phyloP scores from a whole-genome alignment of 1,140 invertebrate genomes.

The Drosophila novamexicana region DNA sequence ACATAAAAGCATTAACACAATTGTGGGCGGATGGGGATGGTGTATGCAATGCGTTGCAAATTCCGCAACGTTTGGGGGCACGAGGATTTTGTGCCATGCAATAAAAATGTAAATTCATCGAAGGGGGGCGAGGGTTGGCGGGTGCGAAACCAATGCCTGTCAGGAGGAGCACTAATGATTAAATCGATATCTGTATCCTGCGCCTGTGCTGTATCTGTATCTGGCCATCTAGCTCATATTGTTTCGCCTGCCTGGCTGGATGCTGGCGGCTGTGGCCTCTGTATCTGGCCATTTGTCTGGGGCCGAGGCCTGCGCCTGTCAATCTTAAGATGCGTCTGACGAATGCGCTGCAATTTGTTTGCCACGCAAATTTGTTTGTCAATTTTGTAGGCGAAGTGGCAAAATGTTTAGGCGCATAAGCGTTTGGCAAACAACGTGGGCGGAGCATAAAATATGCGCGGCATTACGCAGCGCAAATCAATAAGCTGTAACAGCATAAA shows the following conservation, averaged over 20 bases:
- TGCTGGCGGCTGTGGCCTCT: slow-evolving; percentile 19
- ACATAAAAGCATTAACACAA: slow-evolving; percentile 46
- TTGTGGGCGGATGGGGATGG: neutral
- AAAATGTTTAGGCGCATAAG: slow-evolving; percentile 20
- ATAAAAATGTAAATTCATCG: slow-evolving; percentile 79
- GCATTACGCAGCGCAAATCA: neutral
- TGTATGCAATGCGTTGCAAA: slow-evolving; percentile 3
- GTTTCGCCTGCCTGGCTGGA: slow-evolving; percentile 6
- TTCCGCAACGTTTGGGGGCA: slow-evolving; percentile 13
- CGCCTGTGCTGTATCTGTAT: slow-evolving; percentile 15
- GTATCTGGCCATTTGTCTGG: slow-evolving; percentile 55
- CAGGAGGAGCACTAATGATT: slow-evolving; percentile 67
- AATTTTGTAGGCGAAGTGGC: slow-evolving; percentile 10
- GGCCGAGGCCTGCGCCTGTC: slow-evolving; percentile 33
- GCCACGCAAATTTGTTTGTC: slow-evolving; percentile 42
- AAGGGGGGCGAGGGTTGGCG: neutral
- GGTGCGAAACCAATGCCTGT: slow-evolving; percentile 24
- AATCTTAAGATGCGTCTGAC: slow-evolving; percentile 44
- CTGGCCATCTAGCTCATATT: slow-evolving; percentile 31
- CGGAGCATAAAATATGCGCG: slow-evolving; percentile 3
- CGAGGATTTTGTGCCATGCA: slow-evolving; percentile 45
- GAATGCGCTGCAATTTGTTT: slow-evolving; percentile 47
- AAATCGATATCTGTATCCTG: slow-evolving; percentile 75
- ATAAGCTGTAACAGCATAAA: slow-evolving; percentile 1
- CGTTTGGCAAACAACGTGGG: neutral